Base-by-base conservation (phyloP, 2,797 vertebrate genomes). In the Gobio occitaniae region DNA sequence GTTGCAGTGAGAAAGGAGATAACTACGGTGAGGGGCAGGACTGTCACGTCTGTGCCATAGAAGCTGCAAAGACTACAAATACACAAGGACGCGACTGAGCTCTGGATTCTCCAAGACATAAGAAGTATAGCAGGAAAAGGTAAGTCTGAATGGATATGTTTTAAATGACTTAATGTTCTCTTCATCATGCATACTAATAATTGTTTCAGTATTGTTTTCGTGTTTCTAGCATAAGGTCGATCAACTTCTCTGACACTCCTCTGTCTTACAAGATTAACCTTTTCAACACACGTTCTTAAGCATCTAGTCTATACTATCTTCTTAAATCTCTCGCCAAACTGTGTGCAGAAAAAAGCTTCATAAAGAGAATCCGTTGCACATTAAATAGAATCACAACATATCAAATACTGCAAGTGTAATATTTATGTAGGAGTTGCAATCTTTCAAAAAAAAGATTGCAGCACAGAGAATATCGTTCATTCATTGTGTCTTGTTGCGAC, bases 31-130 rank as follows among this genome's bases (percentile, higher is more conserved):
- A 69, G 72, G 78, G 82, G 48, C 75, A 87, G 78, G 82, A 76
- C 78, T 1, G 72, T 85, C 69, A 68, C 79, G 32, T 76, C 76
- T 61, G 44, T 85, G 79, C 84, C 81, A 74, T 78, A 74, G 80
- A 82, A 76, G 56, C 74, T 78, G 21, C 38, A 41, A 78, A 44
- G 21, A n/a, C 38, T 61, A 78, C 13, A 61, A 41, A 78, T 78
- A 78, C 36, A 78, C 21, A 44, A 44, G 38, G 36, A 61, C 7
- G 15, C 7, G 56, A 78, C 75, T 78, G 38, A 78, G 75, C 52
- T 77, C 52, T 5, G 52, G 19, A 59, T 56, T 59, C 75, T 77
- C 1, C 32, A 41, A 59, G 52, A 56, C 36, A 59, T n/a, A 41
- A 59, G 16, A 77, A 77, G 56, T 61, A 78, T 47, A 47, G 16